A percentile compares a stretch with the other conserved stretches of the same genome.
Conservation (phyloP, 2,113 vertebrate species). For the Circaetus cinerascens region DNA sequence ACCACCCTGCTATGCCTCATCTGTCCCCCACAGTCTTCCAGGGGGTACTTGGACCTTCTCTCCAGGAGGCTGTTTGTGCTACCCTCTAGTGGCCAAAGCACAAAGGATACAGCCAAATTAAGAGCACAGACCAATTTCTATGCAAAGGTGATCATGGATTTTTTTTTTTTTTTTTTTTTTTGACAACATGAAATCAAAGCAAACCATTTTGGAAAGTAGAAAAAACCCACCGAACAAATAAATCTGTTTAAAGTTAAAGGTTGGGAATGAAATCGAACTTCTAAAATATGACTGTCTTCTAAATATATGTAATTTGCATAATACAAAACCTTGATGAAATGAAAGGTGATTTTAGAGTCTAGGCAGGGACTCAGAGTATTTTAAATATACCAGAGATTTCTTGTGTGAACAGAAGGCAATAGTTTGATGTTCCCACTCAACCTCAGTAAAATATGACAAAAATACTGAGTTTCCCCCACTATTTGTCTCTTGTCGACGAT, state of each 20-base stretch:
- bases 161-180: neutral
- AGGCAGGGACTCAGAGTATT: neutral
- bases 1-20: too few relatives aligned
- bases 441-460: neutral
- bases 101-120: neutral
- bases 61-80: conserved; percentile 39
- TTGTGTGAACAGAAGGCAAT: conserved; percentile 6
- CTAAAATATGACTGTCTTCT: neutral
- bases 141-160: neutral
- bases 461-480: neutral
- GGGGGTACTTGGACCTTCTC: neutral
- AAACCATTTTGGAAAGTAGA: neutral
- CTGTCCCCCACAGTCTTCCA: neutral
- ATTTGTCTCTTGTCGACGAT: neutral
- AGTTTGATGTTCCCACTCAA: conserved; percentile 13
- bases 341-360: conserved; percentile 2
- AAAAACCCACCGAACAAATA: neutral
- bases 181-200: neutral
- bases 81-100: conserved; percentile 48
- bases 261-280: neutral
- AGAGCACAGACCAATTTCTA: neutral
- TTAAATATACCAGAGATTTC: neutral
- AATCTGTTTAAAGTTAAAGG: neutral
- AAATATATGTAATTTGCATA: neutral
- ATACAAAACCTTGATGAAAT: conserved; percentile 38